phyloP scores from a whole-genome alignment of 2,888 invertebrate species.

The Andrena flavipes region DNA sequence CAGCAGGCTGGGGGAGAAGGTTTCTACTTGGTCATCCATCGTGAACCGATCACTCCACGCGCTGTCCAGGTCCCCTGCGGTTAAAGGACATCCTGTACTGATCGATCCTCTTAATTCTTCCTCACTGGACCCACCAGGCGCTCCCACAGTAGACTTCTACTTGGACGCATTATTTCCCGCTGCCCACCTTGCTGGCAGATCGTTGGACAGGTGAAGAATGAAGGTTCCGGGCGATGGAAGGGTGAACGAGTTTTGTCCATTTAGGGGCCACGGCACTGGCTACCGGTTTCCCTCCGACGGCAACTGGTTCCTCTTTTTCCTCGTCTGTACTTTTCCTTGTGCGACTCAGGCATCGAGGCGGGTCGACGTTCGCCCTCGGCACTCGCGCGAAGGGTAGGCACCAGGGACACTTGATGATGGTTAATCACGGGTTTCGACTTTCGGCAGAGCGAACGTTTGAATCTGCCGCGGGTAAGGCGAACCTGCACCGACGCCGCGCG shows the following conservation, averaged over 20 bases:
- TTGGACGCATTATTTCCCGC: neutral
- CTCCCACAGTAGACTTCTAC: neutral
- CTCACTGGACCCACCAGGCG: neutral
- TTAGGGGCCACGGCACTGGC: neutral
- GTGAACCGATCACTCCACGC: constrained; percentile 3
- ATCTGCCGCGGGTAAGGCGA: constrained; percentile 10
- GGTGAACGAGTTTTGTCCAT: constrained; percentile 1
- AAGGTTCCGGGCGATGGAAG: neutral
- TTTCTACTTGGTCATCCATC: constrained; percentile 34
- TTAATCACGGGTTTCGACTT: neutral
- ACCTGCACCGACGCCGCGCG: constrained; percentile 60
- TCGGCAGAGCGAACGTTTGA: constrained; percentile 4
- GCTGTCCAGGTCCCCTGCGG: neutral
- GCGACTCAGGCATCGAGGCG: neutral
- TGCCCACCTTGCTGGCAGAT: neutral
- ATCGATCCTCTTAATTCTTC: neutral
- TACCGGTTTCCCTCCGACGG: neutral
- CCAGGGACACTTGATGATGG: neutral
- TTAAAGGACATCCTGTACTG: neutral
- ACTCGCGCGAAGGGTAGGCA: neutral
- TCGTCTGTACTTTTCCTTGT: no score
- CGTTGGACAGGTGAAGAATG: neutral
- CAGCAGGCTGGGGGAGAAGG: neutral
- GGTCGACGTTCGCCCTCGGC: neutral
- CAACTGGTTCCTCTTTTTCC: neutral